Evolutionary conservation across 2,113 vertebrate genomes (phyloP).

Genomic region (Ptyas mucosa): DNA sequence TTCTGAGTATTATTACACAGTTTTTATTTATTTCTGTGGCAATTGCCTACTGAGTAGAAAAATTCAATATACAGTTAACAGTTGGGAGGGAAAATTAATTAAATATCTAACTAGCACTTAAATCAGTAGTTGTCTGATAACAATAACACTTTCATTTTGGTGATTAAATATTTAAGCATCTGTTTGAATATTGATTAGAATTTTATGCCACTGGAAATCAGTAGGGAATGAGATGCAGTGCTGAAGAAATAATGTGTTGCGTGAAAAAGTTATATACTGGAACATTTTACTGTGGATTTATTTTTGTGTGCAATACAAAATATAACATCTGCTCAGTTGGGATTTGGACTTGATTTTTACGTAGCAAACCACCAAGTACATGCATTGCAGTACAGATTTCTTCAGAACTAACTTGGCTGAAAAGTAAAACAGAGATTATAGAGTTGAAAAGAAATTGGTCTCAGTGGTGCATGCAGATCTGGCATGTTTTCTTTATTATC

Average conservation of each 20-base stretch:
- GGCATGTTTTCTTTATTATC: neutral
- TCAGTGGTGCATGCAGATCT: neutral
- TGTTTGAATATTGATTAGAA: conserved; percentile 57
- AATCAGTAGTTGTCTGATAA: conserved; percentile 46
- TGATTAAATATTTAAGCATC: conserved; percentile 52
- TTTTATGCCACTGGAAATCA: conserved; percentile 35
- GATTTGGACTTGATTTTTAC: neutral
- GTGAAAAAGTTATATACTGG: neutral
- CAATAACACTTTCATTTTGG: conserved; percentile 57
- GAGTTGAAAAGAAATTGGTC: neutral
- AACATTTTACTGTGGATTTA: neutral
- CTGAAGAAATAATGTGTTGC: neutral
- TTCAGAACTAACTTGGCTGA: neutral
- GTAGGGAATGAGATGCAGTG: conserved; percentile 5
- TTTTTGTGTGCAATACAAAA: neutral
- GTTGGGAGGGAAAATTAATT: conserved; percentile 34
- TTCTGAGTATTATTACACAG: neutral
- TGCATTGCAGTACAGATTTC: neutral
- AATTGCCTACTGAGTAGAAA: conserved; percentile 38
- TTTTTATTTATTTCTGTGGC: conserved; percentile 44
- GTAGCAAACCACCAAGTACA: neutral
- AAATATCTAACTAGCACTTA: conserved; percentile 45
- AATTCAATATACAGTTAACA: conserved; percentile 43
- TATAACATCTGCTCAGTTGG: neutral
- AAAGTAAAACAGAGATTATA: neutral